A percentile compares a stretch with the other conserved stretches of the same genome.
Evolutionary conservation across 2,113 vertebrate species (phyloP).

Genomic region (Seriola rivoliana): DNA sequence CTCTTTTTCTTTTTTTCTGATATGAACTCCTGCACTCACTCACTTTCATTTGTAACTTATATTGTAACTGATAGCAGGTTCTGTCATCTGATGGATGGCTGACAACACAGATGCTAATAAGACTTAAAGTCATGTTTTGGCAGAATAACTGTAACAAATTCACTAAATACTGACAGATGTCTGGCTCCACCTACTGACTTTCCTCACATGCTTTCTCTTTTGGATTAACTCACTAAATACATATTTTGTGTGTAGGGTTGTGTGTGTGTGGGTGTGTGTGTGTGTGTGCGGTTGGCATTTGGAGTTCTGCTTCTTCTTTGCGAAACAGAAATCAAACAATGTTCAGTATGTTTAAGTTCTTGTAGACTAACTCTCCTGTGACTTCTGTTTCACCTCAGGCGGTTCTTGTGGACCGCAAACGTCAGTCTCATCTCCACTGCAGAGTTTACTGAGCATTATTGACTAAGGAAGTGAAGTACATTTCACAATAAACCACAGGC

Average conservation of each 20-base stretch:
- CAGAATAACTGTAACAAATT: background rate
- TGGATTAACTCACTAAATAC: background rate
- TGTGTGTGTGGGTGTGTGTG: background rate
- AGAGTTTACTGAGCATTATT: background rate
- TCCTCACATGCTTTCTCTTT: background rate
- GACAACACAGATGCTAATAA: background rate
- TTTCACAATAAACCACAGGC: background rate
- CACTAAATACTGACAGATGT: background rate
- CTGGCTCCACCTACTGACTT: background rate
- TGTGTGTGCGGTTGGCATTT: background rate
- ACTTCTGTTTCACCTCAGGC: too few species aligned
- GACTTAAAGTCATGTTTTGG: background rate
- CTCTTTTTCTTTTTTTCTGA: too few species aligned
- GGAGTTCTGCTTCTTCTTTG: background rate
- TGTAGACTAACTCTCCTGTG: too few species aligned
- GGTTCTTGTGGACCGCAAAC: too few species aligned
- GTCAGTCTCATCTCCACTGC: background rate
- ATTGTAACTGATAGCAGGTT: background rate
- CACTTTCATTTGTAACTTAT: background rate
- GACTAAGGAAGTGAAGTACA: background rate
- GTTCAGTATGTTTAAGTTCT: too few species aligned
- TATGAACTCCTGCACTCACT: background rate
- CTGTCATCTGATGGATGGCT: background rate
- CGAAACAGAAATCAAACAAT: background rate
- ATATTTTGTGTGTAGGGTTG: background rate